phyloP scores from a whole-genome alignment of 2,797 vertebrate genomes.

The Chaetodon trifasciatus region DNA sequence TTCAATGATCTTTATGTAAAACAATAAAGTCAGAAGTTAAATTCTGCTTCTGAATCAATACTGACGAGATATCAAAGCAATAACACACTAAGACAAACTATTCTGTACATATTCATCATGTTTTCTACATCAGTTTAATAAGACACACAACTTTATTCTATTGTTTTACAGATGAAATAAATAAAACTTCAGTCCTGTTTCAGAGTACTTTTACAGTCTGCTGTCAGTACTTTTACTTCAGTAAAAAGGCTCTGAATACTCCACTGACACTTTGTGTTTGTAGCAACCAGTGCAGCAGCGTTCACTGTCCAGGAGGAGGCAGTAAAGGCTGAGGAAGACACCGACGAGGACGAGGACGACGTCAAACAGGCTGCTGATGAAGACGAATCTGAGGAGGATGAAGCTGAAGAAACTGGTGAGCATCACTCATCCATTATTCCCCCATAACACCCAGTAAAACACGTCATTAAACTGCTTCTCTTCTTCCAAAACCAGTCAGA shows the following conservation, averaged over 20 bases:
- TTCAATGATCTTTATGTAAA: not conserved
- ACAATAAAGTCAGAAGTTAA: not conserved
- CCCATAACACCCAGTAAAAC: not conserved
- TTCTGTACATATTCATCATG: not conserved
- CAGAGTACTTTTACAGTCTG: no score
- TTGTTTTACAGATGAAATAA: no score
- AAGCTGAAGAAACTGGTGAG: conserved; percentile 43
- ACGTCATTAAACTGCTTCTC: not conserved
- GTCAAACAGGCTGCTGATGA: conserved; percentile 52
- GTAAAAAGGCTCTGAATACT: not conserved
- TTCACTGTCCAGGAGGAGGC: conserved; percentile 64
- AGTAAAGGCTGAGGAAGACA: conserved; percentile 54
- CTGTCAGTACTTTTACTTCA: not conserved
- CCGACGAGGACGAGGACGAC: conserved; percentile 37
- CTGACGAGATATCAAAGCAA: not conserved
- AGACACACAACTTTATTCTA: no score
- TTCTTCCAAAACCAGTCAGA: not conserved
- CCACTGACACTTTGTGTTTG: not conserved
- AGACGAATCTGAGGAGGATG: conserved; percentile 55
- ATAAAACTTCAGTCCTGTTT: no score
- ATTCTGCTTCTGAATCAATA: not conserved
- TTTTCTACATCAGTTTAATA: no score
- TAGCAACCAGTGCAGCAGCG: conserved; percentile 54
- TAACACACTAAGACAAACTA: not conserved
- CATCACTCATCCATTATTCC: not conserved